Conservation (phyloP, 2,888 invertebrate genomes). For the Entomobrya proxima region DNA sequence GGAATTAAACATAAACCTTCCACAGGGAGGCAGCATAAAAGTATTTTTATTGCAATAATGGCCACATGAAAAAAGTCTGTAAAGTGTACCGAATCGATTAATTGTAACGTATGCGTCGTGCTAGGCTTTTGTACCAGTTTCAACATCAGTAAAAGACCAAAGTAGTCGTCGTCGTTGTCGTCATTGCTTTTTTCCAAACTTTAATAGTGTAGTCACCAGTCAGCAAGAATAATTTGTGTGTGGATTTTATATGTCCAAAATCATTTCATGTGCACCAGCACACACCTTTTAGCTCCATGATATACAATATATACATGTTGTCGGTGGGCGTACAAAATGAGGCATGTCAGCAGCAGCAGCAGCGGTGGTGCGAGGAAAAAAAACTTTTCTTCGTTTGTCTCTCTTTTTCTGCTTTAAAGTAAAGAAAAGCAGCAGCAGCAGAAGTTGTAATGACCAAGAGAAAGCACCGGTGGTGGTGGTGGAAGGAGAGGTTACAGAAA, state of each 20-base stretch:
- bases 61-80: constrained; percentile 27
- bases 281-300: constrained; percentile 25
- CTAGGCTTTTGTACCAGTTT: constrained; percentile 29
- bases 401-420: constrained; percentile 1
- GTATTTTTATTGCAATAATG: constrained; percentile 38
- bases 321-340: constrained; percentile 11
- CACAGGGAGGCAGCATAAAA: background rate
- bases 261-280: constrained; percentile 40
- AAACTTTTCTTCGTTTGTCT: background rate
- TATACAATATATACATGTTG: too few species aligned
- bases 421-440: background rate
- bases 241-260: constrained; percentile 39
- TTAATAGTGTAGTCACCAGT: constrained; percentile 55
- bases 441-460: background rate
- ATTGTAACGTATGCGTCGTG: constrained; percentile 39
- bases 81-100: constrained; percentile 44
- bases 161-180: background rate
- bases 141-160: background rate
- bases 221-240: constrained; percentile 52
- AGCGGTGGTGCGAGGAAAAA: constrained; percentile 20
- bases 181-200: constrained; percentile 29
- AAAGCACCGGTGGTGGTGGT: constrained; percentile 7
- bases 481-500: too few species aligned
- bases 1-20: constrained; percentile 3
- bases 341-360: constrained; percentile 5